A percentile compares a stretch with the other conserved stretches of the same genome.
Conservation (phyloP, 2,113 vertebrate genomes). For the Phyllostomus hastatus region DNA sequence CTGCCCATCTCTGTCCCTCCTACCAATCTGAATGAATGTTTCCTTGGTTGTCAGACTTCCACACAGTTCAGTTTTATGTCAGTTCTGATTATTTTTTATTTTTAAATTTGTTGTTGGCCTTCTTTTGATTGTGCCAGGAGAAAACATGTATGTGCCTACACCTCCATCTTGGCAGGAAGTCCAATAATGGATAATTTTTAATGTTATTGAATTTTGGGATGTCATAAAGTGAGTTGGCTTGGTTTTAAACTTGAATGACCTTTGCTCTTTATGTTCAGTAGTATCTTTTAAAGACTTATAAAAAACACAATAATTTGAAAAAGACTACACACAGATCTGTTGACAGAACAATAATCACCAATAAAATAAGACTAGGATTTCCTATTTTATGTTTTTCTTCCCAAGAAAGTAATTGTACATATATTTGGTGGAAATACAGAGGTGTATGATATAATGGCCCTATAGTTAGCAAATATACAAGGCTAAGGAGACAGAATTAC, state of each 20-base stretch:
- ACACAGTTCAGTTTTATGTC: too few relatives aligned
- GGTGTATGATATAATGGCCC: background rate
- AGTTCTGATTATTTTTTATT: too few relatives aligned
- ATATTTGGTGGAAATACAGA: background rate
- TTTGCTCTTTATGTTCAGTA: background rate
- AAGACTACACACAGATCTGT: background rate
- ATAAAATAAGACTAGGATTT: background rate
- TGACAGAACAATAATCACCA: background rate
- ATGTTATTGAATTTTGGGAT: background rate
- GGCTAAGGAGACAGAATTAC: background rate
- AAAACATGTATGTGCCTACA: too few relatives aligned
- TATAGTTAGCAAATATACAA: background rate
- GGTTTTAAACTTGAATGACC: constrained; percentile 6
- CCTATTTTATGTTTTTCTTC: background rate
- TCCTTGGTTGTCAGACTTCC: too few relatives aligned
- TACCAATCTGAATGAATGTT: too few relatives aligned
- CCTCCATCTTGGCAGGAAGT: too few relatives aligned
- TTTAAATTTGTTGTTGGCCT: too few relatives aligned
- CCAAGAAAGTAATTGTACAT: background rate
- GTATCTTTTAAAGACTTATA: background rate
- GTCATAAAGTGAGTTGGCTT: background rate
- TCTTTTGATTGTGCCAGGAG: too few relatives aligned
- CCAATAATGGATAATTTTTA: background rate
- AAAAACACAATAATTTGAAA: constrained; percentile 7
- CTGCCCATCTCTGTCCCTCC: too few relatives aligned